Evolutionary conservation across 2,888 invertebrate species (phyloP).

Genomic region (Beris morrisii): DNA sequence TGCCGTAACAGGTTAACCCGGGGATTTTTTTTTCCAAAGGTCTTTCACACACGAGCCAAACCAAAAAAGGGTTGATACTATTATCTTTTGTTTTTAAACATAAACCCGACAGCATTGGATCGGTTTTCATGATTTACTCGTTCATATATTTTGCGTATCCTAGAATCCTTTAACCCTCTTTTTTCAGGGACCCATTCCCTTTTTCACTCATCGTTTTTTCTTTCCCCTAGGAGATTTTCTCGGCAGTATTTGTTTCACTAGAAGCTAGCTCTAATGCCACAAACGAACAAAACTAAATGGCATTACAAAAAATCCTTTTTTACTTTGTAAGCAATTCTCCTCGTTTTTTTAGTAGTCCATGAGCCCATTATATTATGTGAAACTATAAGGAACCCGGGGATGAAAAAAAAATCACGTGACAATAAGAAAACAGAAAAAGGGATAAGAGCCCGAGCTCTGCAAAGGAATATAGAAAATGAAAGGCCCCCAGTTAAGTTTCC

Average conservation of each 20-base stretch:
- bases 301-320: constrained; percentile 15
- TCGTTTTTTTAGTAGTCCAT: constrained; percentile 1
- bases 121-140: too few relatives aligned
- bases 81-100: too few relatives aligned
- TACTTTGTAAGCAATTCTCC: constrained; percentile 13
- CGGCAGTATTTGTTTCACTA: too few relatives aligned
- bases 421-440: neutral
- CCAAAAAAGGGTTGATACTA: too few relatives aligned
- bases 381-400: neutral
- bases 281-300: constrained; percentile 9
- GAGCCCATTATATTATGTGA: constrained; percentile 8
- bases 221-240: neutral
- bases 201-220: constrained; percentile 14
- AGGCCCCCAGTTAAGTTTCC: neutral
- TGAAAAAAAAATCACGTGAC: constrained; percentile 1
- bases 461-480: neutral
- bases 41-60: too few relatives aligned
- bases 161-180: too few relatives aligned
- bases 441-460: constrained; percentile 1
- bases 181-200: neutral
- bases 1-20: too few relatives aligned
- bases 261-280: neutral
- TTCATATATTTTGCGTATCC: too few relatives aligned
- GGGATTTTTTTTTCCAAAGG: too few relatives aligned
- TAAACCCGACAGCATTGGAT: too few relatives aligned